A percentile compares a stretch with the other conserved stretches of the same genome.
Conservation (phyloP, 92 coral and sea anemone species). For the Meandrina meandrites region DNA sequence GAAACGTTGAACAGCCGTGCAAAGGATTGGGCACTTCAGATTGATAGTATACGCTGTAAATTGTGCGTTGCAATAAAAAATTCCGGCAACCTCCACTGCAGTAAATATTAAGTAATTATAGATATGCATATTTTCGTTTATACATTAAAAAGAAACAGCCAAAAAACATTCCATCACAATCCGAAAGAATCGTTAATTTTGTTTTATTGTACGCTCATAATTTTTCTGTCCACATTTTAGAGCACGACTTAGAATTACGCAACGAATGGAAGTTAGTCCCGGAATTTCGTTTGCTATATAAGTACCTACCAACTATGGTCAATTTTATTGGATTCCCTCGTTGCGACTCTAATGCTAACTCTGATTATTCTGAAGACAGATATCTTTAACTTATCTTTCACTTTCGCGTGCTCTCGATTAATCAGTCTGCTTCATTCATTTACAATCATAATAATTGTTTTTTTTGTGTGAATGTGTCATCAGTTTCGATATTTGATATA, state of each 20-base stretch:
- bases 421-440: neutral
- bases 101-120: neutral
- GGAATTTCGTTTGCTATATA: neutral
- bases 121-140: neutral
- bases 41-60: neutral
- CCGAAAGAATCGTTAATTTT: neutral
- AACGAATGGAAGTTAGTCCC: neutral
- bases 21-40: neutral
- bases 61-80: neutral
- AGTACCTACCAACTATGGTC: too few relatives aligned
- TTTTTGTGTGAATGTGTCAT: neutral
- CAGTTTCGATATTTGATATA: neutral
- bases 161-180: neutral
- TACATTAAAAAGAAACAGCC: too few relatives aligned
- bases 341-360: neutral
- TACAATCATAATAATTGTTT: neutral
- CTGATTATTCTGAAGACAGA: too few relatives aligned
- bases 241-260: neutral
- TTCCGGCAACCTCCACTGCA: neutral
- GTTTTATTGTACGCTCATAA: neutral
- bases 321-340: too few relatives aligned
- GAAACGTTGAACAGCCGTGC: neutral
- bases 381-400: neutral
- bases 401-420: neutral
- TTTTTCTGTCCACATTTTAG: neutral